Evolutionary conservation across 2,888 invertebrate species (phyloP).

Genomic region (Drosophila villosipedis): DNA sequence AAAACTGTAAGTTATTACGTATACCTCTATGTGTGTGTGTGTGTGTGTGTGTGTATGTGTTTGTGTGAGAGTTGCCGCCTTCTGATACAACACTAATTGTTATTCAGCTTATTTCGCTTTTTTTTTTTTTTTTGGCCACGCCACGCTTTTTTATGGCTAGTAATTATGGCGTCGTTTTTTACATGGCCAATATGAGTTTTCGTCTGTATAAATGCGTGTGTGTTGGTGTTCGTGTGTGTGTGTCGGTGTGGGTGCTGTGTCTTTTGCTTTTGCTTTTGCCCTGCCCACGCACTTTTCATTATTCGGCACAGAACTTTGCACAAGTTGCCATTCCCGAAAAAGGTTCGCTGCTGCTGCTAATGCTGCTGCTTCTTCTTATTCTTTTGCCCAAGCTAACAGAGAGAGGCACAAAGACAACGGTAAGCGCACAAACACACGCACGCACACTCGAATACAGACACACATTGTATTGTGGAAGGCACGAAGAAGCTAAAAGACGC

Average conservation of each 20-base stretch:
- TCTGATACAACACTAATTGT: constrained; percentile 61
- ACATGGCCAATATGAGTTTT: constrained; percentile 47
- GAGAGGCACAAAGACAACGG: constrained; percentile 34
- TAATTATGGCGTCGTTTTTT: constrained; percentile 68
- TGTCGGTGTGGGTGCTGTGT: constrained; percentile 30
- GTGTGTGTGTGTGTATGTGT: constrained; percentile 4
- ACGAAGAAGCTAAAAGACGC: constrained; percentile 55
- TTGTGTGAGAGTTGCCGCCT: constrained; percentile 39
- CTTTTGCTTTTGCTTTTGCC: constrained; percentile 36
- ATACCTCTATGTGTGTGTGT: constrained; percentile 35
- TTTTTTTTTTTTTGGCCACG: constrained; percentile 42
- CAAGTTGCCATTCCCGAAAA: constrained; percentile 57
- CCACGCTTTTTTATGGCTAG: constrained; percentile 56
- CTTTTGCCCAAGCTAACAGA: constrained; percentile 15
- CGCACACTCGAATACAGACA: constrained; percentile 6
- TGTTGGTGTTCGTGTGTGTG: constrained; percentile 9
- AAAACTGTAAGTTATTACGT: constrained; percentile 73
- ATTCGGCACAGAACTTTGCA: constrained; percentile 54
- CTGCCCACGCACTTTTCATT: constrained; percentile 65
- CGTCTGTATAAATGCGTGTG: neutral
- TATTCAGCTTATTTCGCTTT: constrained; percentile 43
- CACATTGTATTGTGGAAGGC: constrained; percentile 61
- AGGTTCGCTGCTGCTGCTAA: constrained; percentile 30
- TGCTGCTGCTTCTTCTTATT: constrained; percentile 13
- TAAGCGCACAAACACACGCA: constrained; percentile 14